Percentiles rank a stretch among this genome's conserved stretches.
These are phyloP conservation scores for Psophia crepitans DNA, from an alignment of 2,113 vertebrate species.

Conservation along the genomic window DNA sequence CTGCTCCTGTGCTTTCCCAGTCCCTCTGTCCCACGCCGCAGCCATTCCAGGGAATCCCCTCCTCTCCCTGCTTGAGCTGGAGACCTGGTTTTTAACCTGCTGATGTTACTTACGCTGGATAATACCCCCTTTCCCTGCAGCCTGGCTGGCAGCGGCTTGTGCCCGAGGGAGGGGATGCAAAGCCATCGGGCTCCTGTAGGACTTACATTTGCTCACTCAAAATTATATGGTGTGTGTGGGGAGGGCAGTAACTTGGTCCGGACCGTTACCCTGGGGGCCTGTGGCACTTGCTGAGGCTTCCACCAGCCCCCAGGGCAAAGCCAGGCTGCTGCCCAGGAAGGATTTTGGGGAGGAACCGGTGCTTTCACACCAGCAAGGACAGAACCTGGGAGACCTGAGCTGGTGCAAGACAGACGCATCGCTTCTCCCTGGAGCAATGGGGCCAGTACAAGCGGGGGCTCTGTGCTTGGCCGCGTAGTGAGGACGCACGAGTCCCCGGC, in stretches of 20 bases:
- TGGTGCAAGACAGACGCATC: neutral
- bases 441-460: neutral
- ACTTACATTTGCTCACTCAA: neutral
- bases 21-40: neutral
- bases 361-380: accelerated
- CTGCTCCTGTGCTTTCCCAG: neutral
- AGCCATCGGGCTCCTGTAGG: accelerated
- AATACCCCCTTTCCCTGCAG: neutral
- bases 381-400: accelerated
- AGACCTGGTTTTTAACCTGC: neutral
- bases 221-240: accelerated
- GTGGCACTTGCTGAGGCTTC: neutral
- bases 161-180: neutral
- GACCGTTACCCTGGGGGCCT: accelerated
- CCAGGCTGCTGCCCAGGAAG: neutral
- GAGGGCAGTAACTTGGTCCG: too few relatives aligned
- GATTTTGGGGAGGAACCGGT: neutral
- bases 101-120: accelerated
- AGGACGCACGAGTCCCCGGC: too few relatives aligned
- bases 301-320: neutral
- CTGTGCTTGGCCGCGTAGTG: accelerated
- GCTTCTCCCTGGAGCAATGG: too few relatives aligned
- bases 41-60: too few relatives aligned
- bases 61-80: too few relatives aligned
- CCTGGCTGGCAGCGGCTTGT: too few relatives aligned